These are phyloP conservation scores for Ceyx margarethae DNA, from an alignment of 2,113 vertebrate genomes.

Conservation along the genomic window DNA sequence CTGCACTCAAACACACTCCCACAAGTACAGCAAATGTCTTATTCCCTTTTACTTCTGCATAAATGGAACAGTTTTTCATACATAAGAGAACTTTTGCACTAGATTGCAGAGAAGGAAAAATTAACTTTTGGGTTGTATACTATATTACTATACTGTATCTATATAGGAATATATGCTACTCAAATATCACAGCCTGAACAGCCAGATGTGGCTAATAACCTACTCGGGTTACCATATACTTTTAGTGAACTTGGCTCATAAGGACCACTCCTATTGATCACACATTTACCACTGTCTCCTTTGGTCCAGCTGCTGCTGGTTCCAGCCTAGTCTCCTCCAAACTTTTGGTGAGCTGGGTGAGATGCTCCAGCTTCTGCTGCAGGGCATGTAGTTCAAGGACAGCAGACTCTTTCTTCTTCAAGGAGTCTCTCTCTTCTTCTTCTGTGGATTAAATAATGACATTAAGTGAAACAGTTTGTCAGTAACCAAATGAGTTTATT, in stretches of 20 bases:
- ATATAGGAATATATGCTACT: neutral
- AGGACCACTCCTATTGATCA: neutral
- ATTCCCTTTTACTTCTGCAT: neutral
- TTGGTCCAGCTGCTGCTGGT: neutral
- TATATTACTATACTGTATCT: too few relatives aligned
- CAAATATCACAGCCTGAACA: neutral
- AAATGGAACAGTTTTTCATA: neutral
- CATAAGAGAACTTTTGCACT: neutral
- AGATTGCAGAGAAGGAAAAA: neutral
- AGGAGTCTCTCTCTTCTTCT: constrained; percentile 66
- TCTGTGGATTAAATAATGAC: constrained; percentile 20
- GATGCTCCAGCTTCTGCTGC: constrained; percentile 77
- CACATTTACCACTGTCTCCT: constrained; percentile 7
- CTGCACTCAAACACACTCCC: accelerated
- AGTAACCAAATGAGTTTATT: neutral
- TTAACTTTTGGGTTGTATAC: neutral
- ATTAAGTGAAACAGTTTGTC: neutral
- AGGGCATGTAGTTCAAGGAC: constrained; percentile 73
- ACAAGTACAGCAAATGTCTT: neutral
- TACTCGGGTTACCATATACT: neutral
- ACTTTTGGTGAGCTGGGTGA: constrained; percentile 68
- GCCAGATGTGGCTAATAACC: neutral
- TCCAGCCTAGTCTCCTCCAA: constrained; percentile 33
- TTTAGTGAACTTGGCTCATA: neutral
- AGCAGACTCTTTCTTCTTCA: constrained; percentile 71